Conservation (phyloP, 2,113 vertebrate genomes). For the Aegotheles bennettii region DNA sequence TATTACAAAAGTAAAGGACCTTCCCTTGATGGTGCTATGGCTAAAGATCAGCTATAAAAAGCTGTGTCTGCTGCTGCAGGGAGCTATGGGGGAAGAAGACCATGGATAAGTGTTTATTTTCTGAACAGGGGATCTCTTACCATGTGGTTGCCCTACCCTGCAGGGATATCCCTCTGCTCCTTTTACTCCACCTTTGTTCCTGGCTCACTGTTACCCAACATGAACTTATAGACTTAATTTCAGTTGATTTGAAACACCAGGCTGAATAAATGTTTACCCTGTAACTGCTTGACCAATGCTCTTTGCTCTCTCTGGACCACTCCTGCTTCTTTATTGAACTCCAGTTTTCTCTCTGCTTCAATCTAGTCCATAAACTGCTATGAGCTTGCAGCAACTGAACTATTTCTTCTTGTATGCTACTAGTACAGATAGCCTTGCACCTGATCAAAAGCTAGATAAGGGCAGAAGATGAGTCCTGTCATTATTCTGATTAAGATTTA, state of each 20-base stretch:
- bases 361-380: rapidly evolving
- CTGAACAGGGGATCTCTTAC: not conserved
- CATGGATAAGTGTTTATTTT: not conserved
- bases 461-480: not conserved
- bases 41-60: not conserved
- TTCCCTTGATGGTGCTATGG: not conserved
- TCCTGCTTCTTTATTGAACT: not conserved
- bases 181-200: not conserved
- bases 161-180: not conserved
- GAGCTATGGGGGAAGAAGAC: not conserved
- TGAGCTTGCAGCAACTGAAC: not conserved
- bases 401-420: not conserved
- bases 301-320: not conserved
- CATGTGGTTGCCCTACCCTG: too few species aligned
- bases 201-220: not conserved
- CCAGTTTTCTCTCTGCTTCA: not conserved
- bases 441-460: not conserved
- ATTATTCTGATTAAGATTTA: not conserved
- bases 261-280: not conserved
- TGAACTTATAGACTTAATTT: not conserved
- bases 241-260: not conserved
- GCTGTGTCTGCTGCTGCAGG: not conserved
- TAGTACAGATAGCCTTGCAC: not conserved
- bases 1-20: not conserved
- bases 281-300: not conserved